Percentiles rank a stretch among this genome's conserved stretches.
phyloP scores from a whole-genome alignment of 2,888 invertebrate genomes.

The Papilio elwesi region DNA sequence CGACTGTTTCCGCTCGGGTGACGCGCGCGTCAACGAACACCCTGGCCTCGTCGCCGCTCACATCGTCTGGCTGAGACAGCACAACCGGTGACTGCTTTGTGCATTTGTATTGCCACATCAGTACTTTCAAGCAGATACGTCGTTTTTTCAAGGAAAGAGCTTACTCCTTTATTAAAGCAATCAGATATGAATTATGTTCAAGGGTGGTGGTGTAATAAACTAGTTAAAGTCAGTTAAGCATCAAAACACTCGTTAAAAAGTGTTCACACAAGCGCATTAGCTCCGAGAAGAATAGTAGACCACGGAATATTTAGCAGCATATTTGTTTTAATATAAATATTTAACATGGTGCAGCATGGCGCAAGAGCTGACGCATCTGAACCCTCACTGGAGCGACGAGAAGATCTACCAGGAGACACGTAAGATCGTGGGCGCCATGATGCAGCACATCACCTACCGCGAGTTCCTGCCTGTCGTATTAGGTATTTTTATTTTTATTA shows the following conservation, averaged over 20 bases:
- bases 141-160: no score
- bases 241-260: no score
- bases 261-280: no score
- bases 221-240: no score
- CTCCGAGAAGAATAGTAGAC: no score
- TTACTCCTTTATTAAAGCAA: no score
- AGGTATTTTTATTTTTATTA: slow-evolving; percentile 67
- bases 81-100: slow-evolving; percentile 80
- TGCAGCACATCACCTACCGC: slow-evolving; percentile 93
- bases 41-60: slow-evolving; percentile 91
- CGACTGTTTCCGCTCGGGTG: slow-evolving; percentile 91
- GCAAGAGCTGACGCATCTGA: slow-evolving; percentile 87
- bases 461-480: slow-evolving; percentile 93
- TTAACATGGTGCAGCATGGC: slow-evolving; percentile 84
- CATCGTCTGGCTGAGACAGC: slow-evolving; percentile 89
- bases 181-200: no score
- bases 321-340: background rate
- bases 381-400: slow-evolving; percentile 95
- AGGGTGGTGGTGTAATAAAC: no score
- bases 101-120: no score
- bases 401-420: slow-evolving; percentile 93
- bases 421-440: slow-evolving; percentile 90
- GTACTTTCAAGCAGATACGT: no score
- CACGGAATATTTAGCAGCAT: no score
- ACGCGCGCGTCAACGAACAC: slow-evolving; percentile 91